Base-by-base conservation (phyloP, 2,797 vertebrate genomes). In the Takifugu ocellatus region DNA sequence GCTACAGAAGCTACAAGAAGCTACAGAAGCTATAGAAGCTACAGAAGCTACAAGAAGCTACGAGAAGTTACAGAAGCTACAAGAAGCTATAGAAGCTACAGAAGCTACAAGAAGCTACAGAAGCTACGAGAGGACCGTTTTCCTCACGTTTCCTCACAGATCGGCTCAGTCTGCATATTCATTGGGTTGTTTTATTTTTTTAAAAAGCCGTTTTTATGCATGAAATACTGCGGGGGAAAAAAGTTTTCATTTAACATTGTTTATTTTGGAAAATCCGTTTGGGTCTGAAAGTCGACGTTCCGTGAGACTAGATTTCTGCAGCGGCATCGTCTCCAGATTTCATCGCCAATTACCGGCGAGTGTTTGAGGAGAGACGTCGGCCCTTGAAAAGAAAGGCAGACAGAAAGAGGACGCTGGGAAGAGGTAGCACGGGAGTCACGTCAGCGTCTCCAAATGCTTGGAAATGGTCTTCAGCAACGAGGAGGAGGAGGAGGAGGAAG, bases 311-410 rank as follows among this genome's bases (percentile, higher is more conserved):
- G 53, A 66, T 70, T 63, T 54, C 16, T 1, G 1, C 0, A 4
- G 3, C 21, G 59, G 49, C 59, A 44, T 53, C 9, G 14, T 52
- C 56, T 29, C 27, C 27, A 29, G 27, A 72, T 70, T 78, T 73
- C 56, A 70, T 76, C 71, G 73, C 59, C 66, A 70, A 31, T 76
- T 74, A 75, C 21, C 21, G 21, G 1, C 21, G 21, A 21, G 26
- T 27, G 26, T 54, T 44, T 53, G 36, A 59, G 36, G 55, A 59
- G 15, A 42, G 25, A 25, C 9, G 16, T 39, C 33, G 29, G 61
- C 15, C 5, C 2, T 12, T 47, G 21, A n/a, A 56, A 33, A 27
- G 43, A 17, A 46, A 54, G 29, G 54, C 31, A 52, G 36, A 31
- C 5, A 6, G 31, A 59, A 15, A 39, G 45, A 27, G 29, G 54